phyloP scores from a whole-genome alignment of 2,797 vertebrate species.

The Enteromius fasciolatus region DNA sequence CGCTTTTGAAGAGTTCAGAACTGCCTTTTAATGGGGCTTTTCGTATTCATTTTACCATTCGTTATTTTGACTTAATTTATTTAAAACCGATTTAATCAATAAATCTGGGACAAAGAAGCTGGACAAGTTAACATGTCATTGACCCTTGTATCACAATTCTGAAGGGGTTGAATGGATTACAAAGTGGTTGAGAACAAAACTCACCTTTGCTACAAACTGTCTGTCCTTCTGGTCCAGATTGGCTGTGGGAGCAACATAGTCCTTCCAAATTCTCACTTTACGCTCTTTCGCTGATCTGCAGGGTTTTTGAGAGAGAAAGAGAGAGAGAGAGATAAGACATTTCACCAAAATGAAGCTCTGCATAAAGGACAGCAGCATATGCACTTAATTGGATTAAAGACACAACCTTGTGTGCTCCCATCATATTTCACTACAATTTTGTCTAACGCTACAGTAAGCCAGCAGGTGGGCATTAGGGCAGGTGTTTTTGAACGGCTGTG shows the following conservation, averaged over 20 bases:
- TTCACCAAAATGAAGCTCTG: neutral
- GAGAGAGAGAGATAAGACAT: neutral
- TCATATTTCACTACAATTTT: conserved; percentile 24
- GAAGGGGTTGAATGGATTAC: neutral
- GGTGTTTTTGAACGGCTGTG: conserved; percentile 4
- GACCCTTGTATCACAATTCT: neutral
- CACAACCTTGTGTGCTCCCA: neutral
- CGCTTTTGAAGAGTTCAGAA: conserved; percentile 3
- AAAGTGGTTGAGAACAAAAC: neutral
- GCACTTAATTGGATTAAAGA: conserved; percentile 17
- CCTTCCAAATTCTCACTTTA: conserved; percentile 95
- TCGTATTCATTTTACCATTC: neutral
- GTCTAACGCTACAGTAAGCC: conserved; percentile 13
- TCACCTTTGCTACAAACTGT: conserved; percentile 96
- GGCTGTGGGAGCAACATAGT: conserved; percentile 95
- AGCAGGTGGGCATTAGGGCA: conserved; percentile 7
- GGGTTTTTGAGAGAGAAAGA: neutral
- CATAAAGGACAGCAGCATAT: neutral
- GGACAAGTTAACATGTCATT: neutral
- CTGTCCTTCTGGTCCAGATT: conserved; percentile 97
- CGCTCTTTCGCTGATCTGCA: conserved; percentile 92
- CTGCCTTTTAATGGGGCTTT: neutral
- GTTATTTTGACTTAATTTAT: neutral
- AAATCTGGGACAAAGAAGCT: neutral
- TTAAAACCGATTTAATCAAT: neutral